Evolutionary conservation across 1,140 invertebrate species (phyloP).

Genomic region (Eulimnadia texana): DNA sequence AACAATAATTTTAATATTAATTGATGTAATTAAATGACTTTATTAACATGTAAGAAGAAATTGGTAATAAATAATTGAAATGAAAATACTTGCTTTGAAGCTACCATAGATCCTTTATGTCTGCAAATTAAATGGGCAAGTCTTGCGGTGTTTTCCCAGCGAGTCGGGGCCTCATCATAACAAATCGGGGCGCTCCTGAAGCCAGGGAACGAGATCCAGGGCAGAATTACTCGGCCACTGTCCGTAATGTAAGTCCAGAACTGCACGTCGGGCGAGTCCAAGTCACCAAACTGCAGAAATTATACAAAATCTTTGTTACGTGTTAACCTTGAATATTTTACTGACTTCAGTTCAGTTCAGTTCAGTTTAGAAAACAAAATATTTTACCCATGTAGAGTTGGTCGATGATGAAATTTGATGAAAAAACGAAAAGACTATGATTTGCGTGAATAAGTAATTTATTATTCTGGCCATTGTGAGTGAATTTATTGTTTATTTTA

Average conservation of each 20-base stretch:
- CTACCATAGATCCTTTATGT: neutral
- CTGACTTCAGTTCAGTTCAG: too few relatives aligned
- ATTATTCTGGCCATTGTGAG: too few relatives aligned
- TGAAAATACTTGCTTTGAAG: neutral
- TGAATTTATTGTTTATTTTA: too few relatives aligned
- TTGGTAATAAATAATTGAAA: too few relatives aligned
- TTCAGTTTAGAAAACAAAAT: too few relatives aligned
- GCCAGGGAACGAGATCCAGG: neutral
- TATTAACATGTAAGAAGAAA: too few relatives aligned
- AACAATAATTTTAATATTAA: too few relatives aligned
- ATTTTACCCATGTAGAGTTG: neutral
- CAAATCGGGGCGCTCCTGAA: neutral
- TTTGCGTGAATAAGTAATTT: too few relatives aligned
- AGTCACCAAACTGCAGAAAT: neutral
- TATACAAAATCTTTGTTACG: neutral
- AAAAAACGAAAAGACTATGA: too few relatives aligned
- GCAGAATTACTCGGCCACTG: neutral
- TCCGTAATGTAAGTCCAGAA: neutral
- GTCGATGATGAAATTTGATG: too few relatives aligned
- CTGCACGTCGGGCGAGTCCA: neutral
- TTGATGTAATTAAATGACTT: too few relatives aligned
- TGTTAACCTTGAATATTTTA: too few relatives aligned
- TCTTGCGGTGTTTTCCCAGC: neutral
- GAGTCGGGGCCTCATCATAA: neutral
- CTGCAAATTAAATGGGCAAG: neutral